These are phyloP conservation scores for Hydractinia symbiolongicarpus DNA, from an alignment of 30 jellyfish, hydroid and myxozoan genomes.

Conservation along the genomic window DNA sequence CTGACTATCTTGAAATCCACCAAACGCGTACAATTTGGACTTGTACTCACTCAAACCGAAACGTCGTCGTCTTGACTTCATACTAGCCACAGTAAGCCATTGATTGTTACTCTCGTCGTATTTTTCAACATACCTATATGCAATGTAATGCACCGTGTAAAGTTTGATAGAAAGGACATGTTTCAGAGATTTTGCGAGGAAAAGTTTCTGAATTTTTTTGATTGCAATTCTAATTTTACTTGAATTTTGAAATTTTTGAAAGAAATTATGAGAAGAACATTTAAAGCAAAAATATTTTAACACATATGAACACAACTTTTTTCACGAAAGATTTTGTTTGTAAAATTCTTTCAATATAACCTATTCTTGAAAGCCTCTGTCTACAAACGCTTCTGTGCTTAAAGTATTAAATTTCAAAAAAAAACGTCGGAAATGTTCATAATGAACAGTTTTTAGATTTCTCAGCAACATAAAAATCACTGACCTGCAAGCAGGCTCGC, in stretches of 20 bases:
- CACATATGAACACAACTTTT: neutral
- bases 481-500: slow-evolving; percentile 91
- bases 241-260: neutral
- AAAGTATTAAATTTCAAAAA: too few relatives aligned
- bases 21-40: slow-evolving; percentile 68
- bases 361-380: too few relatives aligned
- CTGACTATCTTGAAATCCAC: slow-evolving; percentile 81
- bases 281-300: neutral
- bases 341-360: too few relatives aligned
- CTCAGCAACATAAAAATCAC: neutral
- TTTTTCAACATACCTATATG: slow-evolving; percentile 62
- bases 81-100: slow-evolving; percentile 64
- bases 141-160: neutral
- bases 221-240: neutral
- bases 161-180: neutral
- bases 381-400: too few relatives aligned
- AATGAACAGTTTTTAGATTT: too few relatives aligned
- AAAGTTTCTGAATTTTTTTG: neutral
- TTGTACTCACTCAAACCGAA: slow-evolving; percentile 57
- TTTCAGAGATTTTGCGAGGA: neutral
- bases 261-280: too few relatives aligned
- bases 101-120: slow-evolving; percentile 50
- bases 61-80: slow-evolving; percentile 78
- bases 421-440: too few relatives aligned
- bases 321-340: too few relatives aligned